Percentiles rank a stretch among this genome's conserved stretches.
Conservation (phyloP, 2,888 invertebrate genomes). For the Nymphalis c-album region DNA sequence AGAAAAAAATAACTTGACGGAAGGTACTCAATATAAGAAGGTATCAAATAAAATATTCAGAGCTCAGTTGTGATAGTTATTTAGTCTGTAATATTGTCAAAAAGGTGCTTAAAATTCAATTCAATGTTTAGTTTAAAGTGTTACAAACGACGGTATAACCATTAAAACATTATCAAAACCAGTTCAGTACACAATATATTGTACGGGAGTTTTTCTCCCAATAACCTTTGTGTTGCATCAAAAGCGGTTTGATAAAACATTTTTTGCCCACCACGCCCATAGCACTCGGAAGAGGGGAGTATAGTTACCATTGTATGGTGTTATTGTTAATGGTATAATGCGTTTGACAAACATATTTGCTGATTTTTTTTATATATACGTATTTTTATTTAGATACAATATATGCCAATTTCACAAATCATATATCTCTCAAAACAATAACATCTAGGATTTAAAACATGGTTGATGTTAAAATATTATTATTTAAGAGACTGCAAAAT, state of each 20-base stretch:
- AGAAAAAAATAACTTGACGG: too few species aligned
- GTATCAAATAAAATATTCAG: too few species aligned
- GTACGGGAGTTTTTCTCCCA: not conserved
- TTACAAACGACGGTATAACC: not conserved
- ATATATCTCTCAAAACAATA: too few species aligned
- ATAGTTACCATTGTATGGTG: conserved; percentile 35
- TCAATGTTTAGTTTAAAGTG: too few species aligned
- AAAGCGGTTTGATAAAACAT: conserved; percentile 25
- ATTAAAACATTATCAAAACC: conserved; percentile 8
- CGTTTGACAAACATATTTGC: conserved; percentile 28
- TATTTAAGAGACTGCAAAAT: too few species aligned
- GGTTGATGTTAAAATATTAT: too few species aligned
- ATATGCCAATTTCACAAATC: too few species aligned
- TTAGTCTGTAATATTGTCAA: too few species aligned
- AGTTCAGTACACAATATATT: not conserved
- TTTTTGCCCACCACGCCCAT: conserved; percentile 40
- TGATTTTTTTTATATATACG: conserved; percentile 21
- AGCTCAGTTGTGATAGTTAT: too few species aligned
- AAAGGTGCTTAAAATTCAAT: too few species aligned
- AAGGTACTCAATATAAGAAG: too few species aligned
- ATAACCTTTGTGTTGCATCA: conserved; percentile 20
- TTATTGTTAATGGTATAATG: conserved; percentile 23
- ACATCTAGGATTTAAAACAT: too few species aligned
- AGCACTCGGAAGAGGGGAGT: conserved; percentile 44
- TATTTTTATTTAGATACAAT: not conserved